Evolutionary conservation across 2,113 vertebrate species (phyloP), one percentile per base, ranked within the genome.

Genomic region (Paraplagusia blochii): DNA sequence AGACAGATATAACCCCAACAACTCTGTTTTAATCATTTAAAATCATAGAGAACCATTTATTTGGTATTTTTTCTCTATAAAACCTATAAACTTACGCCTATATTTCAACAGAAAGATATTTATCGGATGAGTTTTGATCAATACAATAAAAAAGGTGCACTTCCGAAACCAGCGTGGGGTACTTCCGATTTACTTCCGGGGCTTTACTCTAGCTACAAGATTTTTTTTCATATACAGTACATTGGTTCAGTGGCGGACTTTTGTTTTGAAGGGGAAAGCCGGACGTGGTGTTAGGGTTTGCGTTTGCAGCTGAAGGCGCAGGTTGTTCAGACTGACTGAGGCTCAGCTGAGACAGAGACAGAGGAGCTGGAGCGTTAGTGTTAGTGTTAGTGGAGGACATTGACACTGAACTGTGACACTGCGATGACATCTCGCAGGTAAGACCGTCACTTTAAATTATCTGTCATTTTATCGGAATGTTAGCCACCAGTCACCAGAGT

Each of bases 381-480:
- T 67, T 45, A 72, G 55, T 79, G 53, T 80, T 77, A 40, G 11
- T 62, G 63, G 58, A 57, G 76, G 70, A 71, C 44, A 49, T 61
- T 71, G 80, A 84, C 74, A 75, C 74, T n/a, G n/a, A 77, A 69
- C 58, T 53, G 58, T 66, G 51, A 66, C 49, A 78, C 78, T 84
- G 91, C 77, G 75, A 94, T 94, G 93, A 94, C 92, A 81, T 94
- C 93, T 83, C 92, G 93, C 86, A 93, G 93, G 93, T 94, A 87
- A 53, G 86, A 84, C 19, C 4, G 11, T 19, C 57, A 63, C 11
- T 52, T 47, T 36, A 2, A 43, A 14, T 15, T 43, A 5, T 14
- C 11, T n/a, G 14, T 43, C 5, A n/a, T 7, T 5, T 5, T 4
- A 15, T 4, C 14, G 42, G 4, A 43, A 15, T 12, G 4, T n/a